phyloP scores from a whole-genome alignment of 2,113 vertebrate species.

The Semnornis frantzii region DNA sequence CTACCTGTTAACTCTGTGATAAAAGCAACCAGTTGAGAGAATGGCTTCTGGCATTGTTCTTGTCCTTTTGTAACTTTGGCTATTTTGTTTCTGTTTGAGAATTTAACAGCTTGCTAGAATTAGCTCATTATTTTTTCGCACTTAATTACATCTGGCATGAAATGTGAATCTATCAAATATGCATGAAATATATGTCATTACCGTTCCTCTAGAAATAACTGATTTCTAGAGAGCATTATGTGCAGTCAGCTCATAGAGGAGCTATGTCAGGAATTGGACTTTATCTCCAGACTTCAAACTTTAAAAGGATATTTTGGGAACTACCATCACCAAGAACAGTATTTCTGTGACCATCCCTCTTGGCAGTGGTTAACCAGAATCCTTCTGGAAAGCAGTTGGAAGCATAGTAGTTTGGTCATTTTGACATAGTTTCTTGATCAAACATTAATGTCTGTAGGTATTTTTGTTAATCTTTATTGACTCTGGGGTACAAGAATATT shows the following conservation, averaged over 20 bases:
- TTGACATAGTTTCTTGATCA: background rate
- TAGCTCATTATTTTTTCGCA: background rate
- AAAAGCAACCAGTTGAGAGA: background rate
- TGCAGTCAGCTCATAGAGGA: background rate
- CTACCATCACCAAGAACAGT: background rate
- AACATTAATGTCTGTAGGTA: background rate
- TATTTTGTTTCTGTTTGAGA: background rate
- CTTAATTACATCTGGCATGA: background rate
- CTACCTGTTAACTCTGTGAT: background rate
- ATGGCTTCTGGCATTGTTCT: background rate
- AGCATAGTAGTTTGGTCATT: background rate
- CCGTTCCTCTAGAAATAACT: background rate
- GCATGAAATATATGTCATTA: background rate
- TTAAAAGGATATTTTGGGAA: background rate
- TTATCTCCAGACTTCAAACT: background rate
- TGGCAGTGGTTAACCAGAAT: background rate
- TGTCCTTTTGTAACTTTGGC: background rate
- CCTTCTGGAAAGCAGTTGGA: background rate
- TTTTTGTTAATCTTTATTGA: background rate
- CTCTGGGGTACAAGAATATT: background rate
- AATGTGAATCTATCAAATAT: background rate
- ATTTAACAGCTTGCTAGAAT: background rate
- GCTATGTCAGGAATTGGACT: background rate
- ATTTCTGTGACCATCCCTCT: background rate
- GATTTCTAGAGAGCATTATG: background rate